Conservation (phyloP, 2,888 invertebrate genomes). For the Sarcophaga subvicina region DNA sequence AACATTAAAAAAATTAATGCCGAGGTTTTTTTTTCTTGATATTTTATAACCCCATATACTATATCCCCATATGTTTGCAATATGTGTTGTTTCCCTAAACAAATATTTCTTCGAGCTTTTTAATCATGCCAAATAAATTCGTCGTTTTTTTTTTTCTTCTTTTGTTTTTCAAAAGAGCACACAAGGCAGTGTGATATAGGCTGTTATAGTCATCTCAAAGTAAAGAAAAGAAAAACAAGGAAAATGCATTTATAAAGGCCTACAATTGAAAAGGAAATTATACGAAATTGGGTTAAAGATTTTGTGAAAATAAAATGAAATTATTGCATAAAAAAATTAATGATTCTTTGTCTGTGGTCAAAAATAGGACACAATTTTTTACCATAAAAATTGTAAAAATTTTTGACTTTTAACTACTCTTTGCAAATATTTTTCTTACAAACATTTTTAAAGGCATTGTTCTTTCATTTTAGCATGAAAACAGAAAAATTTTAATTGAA, state of each 20-base stretch:
- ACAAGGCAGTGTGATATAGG: not conserved
- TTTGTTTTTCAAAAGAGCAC: not conserved
- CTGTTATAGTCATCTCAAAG: not conserved
- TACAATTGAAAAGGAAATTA: not conserved
- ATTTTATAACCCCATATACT: not conserved
- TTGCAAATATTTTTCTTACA: too few species aligned
- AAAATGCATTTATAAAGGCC: not conserved
- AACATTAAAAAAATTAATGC: not conserved
- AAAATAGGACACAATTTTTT: not conserved
- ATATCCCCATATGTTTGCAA: conserved; percentile 60
- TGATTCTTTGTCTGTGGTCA: too few species aligned
- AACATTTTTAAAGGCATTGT: too few species aligned
- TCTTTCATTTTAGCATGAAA: too few species aligned
- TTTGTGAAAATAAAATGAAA: not conserved
- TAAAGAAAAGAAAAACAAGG: not conserved
- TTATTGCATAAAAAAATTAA: too few species aligned
- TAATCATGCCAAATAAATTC: conserved; percentile 42
- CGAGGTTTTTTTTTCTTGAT: not conserved
- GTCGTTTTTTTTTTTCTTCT: not conserved
- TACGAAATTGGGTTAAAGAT: not conserved
- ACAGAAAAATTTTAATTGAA: too few species aligned
- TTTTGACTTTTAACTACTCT: not conserved
- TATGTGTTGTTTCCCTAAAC: conserved; percentile 49
- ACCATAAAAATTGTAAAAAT: not conserved
- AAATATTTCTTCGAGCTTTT: conserved; percentile 12